phyloP scores from a whole-genome alignment of 2,888 invertebrate genomes.

The Cerceris rybyensis region DNA sequence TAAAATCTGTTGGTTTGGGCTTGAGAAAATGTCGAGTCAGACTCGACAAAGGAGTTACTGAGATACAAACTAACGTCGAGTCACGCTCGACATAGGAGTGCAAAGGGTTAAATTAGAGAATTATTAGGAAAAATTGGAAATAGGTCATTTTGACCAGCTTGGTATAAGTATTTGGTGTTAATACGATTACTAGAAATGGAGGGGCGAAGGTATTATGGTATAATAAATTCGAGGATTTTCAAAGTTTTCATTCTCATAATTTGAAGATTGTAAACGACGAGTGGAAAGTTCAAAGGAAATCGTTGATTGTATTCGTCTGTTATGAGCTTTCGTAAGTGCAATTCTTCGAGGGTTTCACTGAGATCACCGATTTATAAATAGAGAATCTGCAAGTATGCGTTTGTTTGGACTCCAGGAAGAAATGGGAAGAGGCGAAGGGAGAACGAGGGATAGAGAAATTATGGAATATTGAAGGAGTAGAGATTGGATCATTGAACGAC shows the following conservation, averaged over 20 bases:
- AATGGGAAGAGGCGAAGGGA: constrained; percentile 5
- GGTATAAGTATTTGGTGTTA: too few species aligned
- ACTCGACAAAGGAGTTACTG: too few species aligned
- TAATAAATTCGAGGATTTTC: constrained; percentile 6
- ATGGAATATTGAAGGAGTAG: constrained; percentile 40
- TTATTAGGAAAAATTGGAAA: too few species aligned
- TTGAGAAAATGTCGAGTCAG: too few species aligned
- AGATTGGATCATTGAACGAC: constrained; percentile 58
- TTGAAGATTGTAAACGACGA: constrained; percentile 3
- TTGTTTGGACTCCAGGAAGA: not conserved
- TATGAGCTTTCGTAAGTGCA: constrained; percentile 20
- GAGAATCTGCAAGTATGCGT: constrained; percentile 15
- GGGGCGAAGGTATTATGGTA: not conserved
- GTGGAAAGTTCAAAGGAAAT: constrained; percentile 36
- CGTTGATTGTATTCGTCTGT: constrained; percentile 47
- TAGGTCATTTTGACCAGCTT: too few species aligned
- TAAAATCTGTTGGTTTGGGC: too few species aligned
- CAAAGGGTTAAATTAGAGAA: too few species aligned
- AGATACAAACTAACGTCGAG: too few species aligned
- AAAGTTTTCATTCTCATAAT: constrained; percentile 10
- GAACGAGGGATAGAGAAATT: constrained; percentile 31
- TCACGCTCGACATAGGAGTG: too few species aligned
- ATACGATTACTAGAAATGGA: too few species aligned
- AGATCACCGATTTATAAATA: constrained; percentile 10
- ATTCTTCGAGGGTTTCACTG: constrained; percentile 25